Conservation (phyloP, 2,888 invertebrate genomes). For the Gastrophysa polygoni region DNA sequence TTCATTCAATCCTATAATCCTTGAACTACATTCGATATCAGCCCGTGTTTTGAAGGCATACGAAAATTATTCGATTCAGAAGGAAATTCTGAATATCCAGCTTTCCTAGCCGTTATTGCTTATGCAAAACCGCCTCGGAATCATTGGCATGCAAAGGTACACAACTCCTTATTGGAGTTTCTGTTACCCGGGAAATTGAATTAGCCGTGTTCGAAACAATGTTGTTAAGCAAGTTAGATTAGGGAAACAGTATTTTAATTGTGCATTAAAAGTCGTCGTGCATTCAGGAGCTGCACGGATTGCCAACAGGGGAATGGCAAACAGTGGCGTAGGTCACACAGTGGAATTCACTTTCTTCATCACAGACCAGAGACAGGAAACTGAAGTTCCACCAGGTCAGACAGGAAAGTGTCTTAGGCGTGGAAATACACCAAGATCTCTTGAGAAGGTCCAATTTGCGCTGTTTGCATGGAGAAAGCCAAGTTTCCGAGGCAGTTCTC, state of each 20-base stretch:
- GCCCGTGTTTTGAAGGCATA: no score
- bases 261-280: conserved; percentile 54
- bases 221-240: conserved; percentile 52
- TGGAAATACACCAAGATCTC: no score
- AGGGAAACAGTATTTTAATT: conserved; percentile 57
- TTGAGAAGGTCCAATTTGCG: no score
- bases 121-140: background rate
- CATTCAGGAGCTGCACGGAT: conserved; percentile 30
- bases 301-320: background rate
- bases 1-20: no score
- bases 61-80: no score
- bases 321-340: background rate
- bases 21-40: no score
- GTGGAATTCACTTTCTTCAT: no score
- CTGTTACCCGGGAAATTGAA: conserved; percentile 37
- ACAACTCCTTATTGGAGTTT: conserved; percentile 35
- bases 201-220: conserved; percentile 45
- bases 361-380: no score
- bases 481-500: no score
- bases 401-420: no score
- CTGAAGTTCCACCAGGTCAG: no score
- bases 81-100: background rate
- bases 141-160: conserved; percentile 34
- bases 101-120: background rate
- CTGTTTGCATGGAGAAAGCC: no score